Evolutionary conservation across 2,888 invertebrate genomes (phyloP).

Genomic region (Sinopyrophorus schimmeli): DNA sequence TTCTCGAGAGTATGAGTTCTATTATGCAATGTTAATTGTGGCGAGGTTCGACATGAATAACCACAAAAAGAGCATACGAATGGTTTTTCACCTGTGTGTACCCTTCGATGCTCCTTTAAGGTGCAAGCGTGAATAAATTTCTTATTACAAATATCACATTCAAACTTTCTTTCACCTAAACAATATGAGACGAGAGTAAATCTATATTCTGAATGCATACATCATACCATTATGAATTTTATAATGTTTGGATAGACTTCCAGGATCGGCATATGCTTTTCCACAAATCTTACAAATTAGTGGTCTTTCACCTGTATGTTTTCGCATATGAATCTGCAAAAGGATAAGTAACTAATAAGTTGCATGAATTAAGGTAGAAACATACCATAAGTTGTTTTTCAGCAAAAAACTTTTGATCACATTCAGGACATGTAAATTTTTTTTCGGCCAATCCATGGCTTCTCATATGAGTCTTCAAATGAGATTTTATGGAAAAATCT

Average conservation of each 20-base stretch:
- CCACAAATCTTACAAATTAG: slow-evolving; percentile 39
- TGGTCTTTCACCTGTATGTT: slow-evolving; percentile 42
- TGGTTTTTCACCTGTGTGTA: slow-evolving; percentile 43
- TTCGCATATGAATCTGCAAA: slow-evolving; percentile 41
- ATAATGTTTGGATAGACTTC: slow-evolving; percentile 42
- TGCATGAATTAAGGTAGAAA: not conserved
- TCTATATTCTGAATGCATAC: not conserved
- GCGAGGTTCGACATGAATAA: slow-evolving; percentile 40
- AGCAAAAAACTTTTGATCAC: slow-evolving; percentile 41
- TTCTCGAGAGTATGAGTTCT: slow-evolving; percentile 42
- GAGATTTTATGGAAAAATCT: slow-evolving; percentile 32
- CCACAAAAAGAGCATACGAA: slow-evolving; percentile 44
- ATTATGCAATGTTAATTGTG: slow-evolving; percentile 42
- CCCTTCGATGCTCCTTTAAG: slow-evolving; percentile 40
- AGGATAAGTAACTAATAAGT: slow-evolving; percentile 4
- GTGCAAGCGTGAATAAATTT: slow-evolving; percentile 43
- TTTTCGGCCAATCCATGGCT: slow-evolving; percentile 36
- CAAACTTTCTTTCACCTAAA: slow-evolving; percentile 40
- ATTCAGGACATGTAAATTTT: slow-evolving; percentile 37
- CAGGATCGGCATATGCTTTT: slow-evolving; percentile 42
- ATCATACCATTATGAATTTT: slow-evolving; percentile 44
- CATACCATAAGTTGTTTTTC: slow-evolving; percentile 40
- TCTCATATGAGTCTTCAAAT: slow-evolving; percentile 35
- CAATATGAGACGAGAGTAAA: slow-evolving; percentile 16
- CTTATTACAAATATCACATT: slow-evolving; percentile 41